phyloP scores from a whole-genome alignment of 1,140 invertebrate species.

The Phthorimaea operculella region DNA sequence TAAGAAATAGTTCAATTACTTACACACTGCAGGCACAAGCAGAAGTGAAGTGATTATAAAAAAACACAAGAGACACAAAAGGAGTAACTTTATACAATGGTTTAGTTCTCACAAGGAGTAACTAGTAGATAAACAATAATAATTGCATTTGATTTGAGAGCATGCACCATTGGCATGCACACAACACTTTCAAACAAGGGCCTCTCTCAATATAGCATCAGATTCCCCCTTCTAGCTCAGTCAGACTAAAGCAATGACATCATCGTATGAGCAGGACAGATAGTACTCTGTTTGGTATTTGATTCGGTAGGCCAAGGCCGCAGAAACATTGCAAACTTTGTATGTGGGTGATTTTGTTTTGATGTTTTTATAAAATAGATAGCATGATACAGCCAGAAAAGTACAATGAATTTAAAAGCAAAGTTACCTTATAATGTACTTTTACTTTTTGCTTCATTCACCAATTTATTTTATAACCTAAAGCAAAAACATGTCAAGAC shows the following conservation, averaged over 20 bases:
- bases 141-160: no score
- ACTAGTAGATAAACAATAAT: no score
- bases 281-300: conserved; percentile 5
- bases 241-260: conserved; percentile 33
- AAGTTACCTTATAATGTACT: conserved; percentile 26
- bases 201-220: neutral
- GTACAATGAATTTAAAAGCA: neutral
- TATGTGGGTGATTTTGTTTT: no score
- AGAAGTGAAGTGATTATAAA: no score
- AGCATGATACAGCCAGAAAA: neutral
- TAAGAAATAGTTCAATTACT: no score
- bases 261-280: conserved; percentile 25
- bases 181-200: neutral
- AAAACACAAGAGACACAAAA: no score
- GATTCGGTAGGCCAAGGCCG: conserved; percentile 13
- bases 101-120: no score
- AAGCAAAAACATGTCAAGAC: conserved; percentile 11
- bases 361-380: neutral
- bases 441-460: conserved; percentile 52
- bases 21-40: no score
- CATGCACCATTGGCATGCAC: neutral
- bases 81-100: no score
- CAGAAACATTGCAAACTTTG: no score
- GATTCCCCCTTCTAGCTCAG: neutral
- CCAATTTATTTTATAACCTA: conserved; percentile 27